Percentiles rank a stretch among this genome's conserved stretches.
phyloP scores from a whole-genome alignment of 2,888 invertebrate genomes.

The Drosophila maculinotata region DNA sequence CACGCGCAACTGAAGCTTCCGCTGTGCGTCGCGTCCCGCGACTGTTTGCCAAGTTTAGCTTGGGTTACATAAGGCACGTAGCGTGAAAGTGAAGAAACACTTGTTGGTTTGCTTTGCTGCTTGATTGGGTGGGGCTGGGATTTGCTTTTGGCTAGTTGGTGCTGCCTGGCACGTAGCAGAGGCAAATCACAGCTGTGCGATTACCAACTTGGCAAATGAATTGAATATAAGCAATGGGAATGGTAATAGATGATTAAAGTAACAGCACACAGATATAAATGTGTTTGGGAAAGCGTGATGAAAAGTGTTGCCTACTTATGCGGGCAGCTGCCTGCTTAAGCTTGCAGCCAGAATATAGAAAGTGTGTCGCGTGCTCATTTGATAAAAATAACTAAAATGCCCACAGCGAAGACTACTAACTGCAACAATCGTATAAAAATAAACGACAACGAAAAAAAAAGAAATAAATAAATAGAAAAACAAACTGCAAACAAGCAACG shows the following conservation, averaged over 20 bases:
- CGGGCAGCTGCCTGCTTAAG: conserved; percentile 1
- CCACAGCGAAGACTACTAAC: conserved; percentile 27
- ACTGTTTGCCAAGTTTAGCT: conserved; percentile 12
- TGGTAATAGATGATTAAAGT: conserved; percentile 33
- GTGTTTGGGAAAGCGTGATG: conserved; percentile 1
- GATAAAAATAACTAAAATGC: conserved; percentile 49
- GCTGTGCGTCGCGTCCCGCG: not conserved
- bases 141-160: conserved; percentile 13
- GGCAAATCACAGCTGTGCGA: conserved; percentile 62
- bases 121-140: conserved; percentile 12
- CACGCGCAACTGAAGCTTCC: conserved; percentile 30
- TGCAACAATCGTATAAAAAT: conserved; percentile 46
- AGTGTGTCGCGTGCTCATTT: conserved; percentile 15
- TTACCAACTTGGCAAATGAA: conserved; percentile 63
- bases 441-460: conserved; percentile 29
- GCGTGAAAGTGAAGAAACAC: conserved; percentile 59
- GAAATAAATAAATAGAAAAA: conserved; percentile 28
- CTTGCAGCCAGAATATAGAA: not conserved
- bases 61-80: conserved; percentile 65
- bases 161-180: conserved; percentile 59
- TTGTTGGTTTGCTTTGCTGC: conserved; percentile 55
- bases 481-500: conserved; percentile 18
- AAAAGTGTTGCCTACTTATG: conserved; percentile 49
- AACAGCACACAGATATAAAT: conserved; percentile 20
- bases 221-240: conserved; percentile 56